These are phyloP conservation scores for Pomatostomus ruficeps DNA, from an alignment of 2,113 vertebrate genomes.

Conservation along the genomic window DNA sequence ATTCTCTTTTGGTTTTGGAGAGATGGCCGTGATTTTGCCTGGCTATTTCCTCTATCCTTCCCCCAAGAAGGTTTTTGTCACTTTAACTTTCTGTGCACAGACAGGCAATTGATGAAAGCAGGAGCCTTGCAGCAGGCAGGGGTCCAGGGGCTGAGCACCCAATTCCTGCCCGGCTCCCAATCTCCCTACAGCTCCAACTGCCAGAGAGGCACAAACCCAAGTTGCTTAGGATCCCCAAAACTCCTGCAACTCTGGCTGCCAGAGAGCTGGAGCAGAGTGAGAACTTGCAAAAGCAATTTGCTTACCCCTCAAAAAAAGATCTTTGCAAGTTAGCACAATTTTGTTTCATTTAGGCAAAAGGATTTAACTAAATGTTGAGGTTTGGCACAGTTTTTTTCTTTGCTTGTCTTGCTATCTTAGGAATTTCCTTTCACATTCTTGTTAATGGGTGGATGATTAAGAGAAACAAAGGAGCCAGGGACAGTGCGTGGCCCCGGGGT, in stretches of 20 bases:
- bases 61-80: neutral
- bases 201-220: conserved; percentile 37
- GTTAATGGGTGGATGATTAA: no score
- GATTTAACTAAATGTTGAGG: no score
- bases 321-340: neutral
- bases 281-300: neutral
- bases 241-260: neutral
- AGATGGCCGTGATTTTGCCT: neutral
- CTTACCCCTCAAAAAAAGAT: neutral
- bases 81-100: neutral
- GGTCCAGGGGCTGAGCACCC: conserved; percentile 4
- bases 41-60: neutral
- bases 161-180: neutral
- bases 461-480: no score
- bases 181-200: conserved; percentile 4
- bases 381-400: no score
- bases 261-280: neutral
- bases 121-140: neutral
- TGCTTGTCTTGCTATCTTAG: no score
- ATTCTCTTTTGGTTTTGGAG: neutral
- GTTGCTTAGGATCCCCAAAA: conserved; percentile 5
- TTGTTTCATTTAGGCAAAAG: neutral
- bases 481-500: no score
- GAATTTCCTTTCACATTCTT: no score
- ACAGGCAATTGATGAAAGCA: neutral